Percentiles rank a stretch among this genome's conserved stretches.
Evolutionary conservation across 23 tunicate species (phyloP).

Genomic region (Corella eumyota): DNA sequence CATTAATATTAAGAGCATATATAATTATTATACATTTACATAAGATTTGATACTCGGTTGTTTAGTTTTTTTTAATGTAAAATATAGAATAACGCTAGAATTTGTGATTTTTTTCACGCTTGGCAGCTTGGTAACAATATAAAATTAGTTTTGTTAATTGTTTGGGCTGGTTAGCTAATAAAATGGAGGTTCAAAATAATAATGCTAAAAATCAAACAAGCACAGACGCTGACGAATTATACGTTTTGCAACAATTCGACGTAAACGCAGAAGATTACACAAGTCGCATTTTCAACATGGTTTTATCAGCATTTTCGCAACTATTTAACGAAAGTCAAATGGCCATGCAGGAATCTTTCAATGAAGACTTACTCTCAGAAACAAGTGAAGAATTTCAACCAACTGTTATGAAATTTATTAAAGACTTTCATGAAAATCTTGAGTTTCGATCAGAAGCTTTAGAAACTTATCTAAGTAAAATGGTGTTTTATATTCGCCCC

Average conservation of each 20-base stretch:
- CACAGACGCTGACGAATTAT: slow-evolving; percentile 9
- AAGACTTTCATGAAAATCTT: slow-evolving; percentile 17
- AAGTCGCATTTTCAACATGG: slow-evolving; percentile 20
- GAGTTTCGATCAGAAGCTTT: slow-evolving; percentile 25
- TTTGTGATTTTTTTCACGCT: too few relatives aligned
- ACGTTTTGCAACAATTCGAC: slow-evolving; percentile 30
- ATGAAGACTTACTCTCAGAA: neutral
- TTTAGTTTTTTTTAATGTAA: too few relatives aligned
- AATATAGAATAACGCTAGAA: too few relatives aligned
- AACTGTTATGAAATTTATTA: slow-evolving; percentile 7
- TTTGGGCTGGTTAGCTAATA: too few relatives aligned
- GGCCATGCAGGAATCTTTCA: neutral
- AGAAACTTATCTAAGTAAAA: slow-evolving; percentile 19
- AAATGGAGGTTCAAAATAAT: too few relatives aligned
- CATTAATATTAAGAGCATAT: too few relatives aligned
- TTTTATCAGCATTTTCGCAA: slow-evolving; percentile 1
- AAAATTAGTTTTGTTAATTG: too few relatives aligned
- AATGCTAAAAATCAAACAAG: too few relatives aligned
- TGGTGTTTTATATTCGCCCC: slow-evolving; percentile 15
- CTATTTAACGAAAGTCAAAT: neutral
- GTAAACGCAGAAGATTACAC: slow-evolving; percentile 32
- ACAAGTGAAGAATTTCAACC: slow-evolving; percentile 5
- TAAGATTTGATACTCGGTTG: too few relatives aligned
- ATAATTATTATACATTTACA: too few relatives aligned
- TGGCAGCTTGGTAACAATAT: too few relatives aligned